Evolutionary conservation across 1,140 invertebrate genomes (phyloP), one percentile per base, ranked within the genome.

Genomic region (Drosophila kurseongensis): DNA sequence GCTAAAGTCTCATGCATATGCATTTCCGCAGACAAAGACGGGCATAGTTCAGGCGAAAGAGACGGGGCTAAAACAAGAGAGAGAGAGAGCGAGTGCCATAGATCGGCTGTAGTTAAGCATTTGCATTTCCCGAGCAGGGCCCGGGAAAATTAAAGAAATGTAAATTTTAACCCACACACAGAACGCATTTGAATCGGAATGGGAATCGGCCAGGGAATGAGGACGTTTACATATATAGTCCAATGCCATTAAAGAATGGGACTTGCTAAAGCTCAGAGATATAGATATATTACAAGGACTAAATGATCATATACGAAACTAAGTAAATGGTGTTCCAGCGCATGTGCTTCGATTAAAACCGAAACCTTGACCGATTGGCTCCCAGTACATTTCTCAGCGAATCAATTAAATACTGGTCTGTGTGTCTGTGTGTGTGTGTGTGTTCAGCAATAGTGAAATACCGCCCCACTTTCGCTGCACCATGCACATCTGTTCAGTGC

Each of bases 1-100:
- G 41, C 61, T 58, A 52, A 77, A 66, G 74, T 13, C 83, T 85
- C 78, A 85, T 85, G 78, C 82, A 85, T 85, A 85, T 85, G 82
- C 75, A 85, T 75, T 59, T 78, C 56, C 40, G 62, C 78, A 66
- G 58, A 78, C 61, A 66, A 60, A 58, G 57, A 62, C 32, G 41
- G 47, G 7, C 23, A 4, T 32, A 50, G n/a, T 32, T n/a, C 4
- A 36, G 35, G 40, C 16, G 23, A 44, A 23, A 56, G 35, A 10
- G 10, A 41, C 5, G 36, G 27, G 12, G 27, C 18, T 16, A 52
- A 27, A 29, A 13, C 5, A 12, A 3, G 7, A 14, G 14, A 18
- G 18, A 1, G 18, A 18, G 18, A 16, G 13, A 14, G 14, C 14
- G 18, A 7, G 12, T 38, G 61, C 23, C 32, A 29, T n/a, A 32